Conservation (phyloP, 37 sponge, comb jelly and placozoan genomes). For the Haliclona indistincta region DNA sequence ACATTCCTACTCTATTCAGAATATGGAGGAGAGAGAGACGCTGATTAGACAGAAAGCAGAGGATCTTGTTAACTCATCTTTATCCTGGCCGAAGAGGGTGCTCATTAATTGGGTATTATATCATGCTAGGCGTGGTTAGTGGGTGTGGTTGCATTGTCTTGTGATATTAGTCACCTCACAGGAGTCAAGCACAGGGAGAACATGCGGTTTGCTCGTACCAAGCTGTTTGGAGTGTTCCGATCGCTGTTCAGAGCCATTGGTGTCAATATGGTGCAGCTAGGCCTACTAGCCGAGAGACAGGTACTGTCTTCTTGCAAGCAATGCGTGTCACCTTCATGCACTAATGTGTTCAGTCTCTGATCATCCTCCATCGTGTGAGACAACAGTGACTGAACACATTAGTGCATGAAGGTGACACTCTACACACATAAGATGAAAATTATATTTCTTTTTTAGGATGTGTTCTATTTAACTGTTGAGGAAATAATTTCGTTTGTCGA, state of each 20-base stretch:
- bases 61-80: slow-evolving; percentile 15
- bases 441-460: slow-evolving; percentile 47
- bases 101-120: slow-evolving; percentile 84
- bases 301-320: slow-evolving; percentile 15
- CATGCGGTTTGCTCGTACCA: slow-evolving; percentile 81
- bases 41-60: slow-evolving; percentile 60
- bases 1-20: slow-evolving; percentile 54
- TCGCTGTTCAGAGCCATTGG: slow-evolving; percentile 79
- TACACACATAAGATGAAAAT: neutral
- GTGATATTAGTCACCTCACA: neutral
- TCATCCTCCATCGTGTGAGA: too few relatives aligned
- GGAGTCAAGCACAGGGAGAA: slow-evolving; percentile 80
- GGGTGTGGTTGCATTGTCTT: neutral
- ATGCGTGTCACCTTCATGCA: neutral
- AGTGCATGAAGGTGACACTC: neutral
- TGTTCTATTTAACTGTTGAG: slow-evolving; percentile 86
- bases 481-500: slow-evolving; percentile 73
- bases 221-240: slow-evolving; percentile 77
- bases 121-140: slow-evolving; percentile 63
- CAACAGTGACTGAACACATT: neutral
- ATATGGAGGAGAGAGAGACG: slow-evolving; percentile 78
- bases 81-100: slow-evolving; percentile 41
- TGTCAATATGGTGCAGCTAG: slow-evolving; percentile 46
- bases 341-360: too few relatives aligned
- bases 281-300: slow-evolving; percentile 53